Base-by-base conservation (phyloP, 1,140 invertebrate genomes). In the Drosophila santomea region DNA sequence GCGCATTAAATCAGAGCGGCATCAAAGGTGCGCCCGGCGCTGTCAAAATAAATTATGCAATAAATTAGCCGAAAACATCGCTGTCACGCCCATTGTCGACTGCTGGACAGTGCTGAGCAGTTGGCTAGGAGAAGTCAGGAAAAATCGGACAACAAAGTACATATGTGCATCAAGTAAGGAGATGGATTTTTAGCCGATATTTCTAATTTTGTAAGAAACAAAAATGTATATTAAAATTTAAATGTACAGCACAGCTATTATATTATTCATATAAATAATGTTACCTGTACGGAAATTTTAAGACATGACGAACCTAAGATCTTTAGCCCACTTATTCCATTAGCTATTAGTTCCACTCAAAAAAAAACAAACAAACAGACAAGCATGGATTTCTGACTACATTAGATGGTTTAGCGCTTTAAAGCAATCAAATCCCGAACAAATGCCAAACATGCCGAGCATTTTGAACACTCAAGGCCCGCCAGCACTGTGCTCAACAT, bases 41-140 rank as follows among this genome's bases (percentile, higher is more conserved):
- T 86, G 84, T 88, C 83, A 79, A 76, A 88, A 83, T 88, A 89
- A 89, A 86, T 86, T 79, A 88, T 63, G 75, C 79, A 79, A 86
- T 86, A 86, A 86, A 86, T 86, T 76, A 79, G 58, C 71, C 79
- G n/a, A 67, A 61, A 66, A 56, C 38, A 38, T 35, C 44, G 32
- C 57, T 68, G 55, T 14, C 48, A 43, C 55, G 47, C 20, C 41
- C 39, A 75, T 72, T 88, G 66, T 86, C 39, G 14, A 0, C 56
- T 44, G 38, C 35, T 44, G 43, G 35, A 1, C 47, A 88, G 83
- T 61, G 82, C 43, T 74, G 78, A 44, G 38, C 52, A 54, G n/a
- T 58, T 69, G 23, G 72, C 44, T 8, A 8, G 55, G 23, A 43
- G 15, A 5, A 43, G 3, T 50, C n/a, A 15, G 1, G 3, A 15